A percentile compares a stretch with the other conserved stretches of the same genome.
These are phyloP conservation scores for Thalassoma bifasciatum DNA, from an alignment of 2,113 vertebrate genomes.

Conservation along the genomic window DNA sequence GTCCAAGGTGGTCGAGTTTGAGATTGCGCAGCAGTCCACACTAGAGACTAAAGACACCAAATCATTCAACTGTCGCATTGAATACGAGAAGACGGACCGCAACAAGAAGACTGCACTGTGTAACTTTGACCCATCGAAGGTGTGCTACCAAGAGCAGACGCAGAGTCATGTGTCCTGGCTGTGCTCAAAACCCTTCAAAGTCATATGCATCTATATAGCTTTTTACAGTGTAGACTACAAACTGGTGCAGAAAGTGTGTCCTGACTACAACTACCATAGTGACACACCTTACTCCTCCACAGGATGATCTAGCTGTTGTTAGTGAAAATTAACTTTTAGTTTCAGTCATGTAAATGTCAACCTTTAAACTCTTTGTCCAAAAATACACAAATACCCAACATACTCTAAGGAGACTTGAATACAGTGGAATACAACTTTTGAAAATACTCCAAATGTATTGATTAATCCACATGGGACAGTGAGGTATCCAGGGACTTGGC, in stretches of 20 bases:
- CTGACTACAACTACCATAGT: constrained; percentile 99
- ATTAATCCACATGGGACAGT: constrained; percentile 36
- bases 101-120: constrained; percentile 98
- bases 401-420: constrained; percentile 11
- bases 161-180: constrained; percentile 99
- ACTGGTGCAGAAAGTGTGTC: constrained; percentile 99
- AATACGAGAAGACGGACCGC: constrained; percentile 98
- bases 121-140: constrained; percentile 92
- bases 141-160: constrained; percentile 98
- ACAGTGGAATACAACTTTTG: constrained; percentile 33
- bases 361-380: constrained; percentile 47
- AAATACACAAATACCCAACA: constrained; percentile 51
- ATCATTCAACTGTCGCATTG: constrained; percentile 98
- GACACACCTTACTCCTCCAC: constrained; percentile 97
- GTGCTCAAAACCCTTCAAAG: constrained; percentile 98
- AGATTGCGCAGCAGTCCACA: constrained; percentile 92
- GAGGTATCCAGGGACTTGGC: constrained; percentile 61
- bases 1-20: constrained; percentile 98
- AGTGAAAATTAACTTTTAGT: constrained; percentile 33
- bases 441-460: constrained; percentile 31
- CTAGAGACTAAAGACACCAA: constrained; percentile 98
- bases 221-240: constrained; percentile 99
- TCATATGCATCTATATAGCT: constrained; percentile 99
- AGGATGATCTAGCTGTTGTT: constrained; percentile 82
- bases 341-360: constrained; percentile 52